Base-by-base conservation (phyloP, 2,888 invertebrate species). In the Melolontha melolontha region DNA sequence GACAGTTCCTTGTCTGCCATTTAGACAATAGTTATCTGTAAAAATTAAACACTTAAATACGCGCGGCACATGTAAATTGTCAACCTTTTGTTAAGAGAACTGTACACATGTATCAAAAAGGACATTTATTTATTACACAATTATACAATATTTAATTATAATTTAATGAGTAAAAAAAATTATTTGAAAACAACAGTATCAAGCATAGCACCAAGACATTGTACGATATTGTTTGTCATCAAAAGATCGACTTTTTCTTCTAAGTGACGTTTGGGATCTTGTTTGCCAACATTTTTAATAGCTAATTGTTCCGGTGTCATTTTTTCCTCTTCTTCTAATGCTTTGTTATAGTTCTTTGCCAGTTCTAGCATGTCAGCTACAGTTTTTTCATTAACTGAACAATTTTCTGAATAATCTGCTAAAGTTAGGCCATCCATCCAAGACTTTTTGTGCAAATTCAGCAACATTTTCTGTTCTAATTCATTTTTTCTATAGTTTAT, bases 401-500 rank as follows among this genome's bases (percentile, higher is more conserved):
- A 95, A 82, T 98, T 98, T 72, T 96, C 94, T 71, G 93, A 91
- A 82, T 96, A 98, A 83, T 97, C 94, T 59, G 94, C 91, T 71
- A 98, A 86, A 40, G 92, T 94, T 2, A 97, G 88, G 14, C 97
- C 96, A 81, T 97, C 97, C 92, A 96, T 96, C 97, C 97, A 98
- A 0, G 97, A 97, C 83, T 98, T 97, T 86, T 99, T 99, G 84
- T 99, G 97, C 74, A 99, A 86, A 86, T 99, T 99, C 69, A 99
- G 85, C 70, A 99, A 85, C 99, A 99, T 99, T 87, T 98, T 98
- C 83, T 99, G 98, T 84, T 99, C 99, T 71, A 98, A 85, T 84
- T 98, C 97, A 84, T 99, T 98, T 85, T 98, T 99, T 75, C 98
- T 90, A 85, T 99, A 99, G 84, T 98, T 98, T 83, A 99, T 99